Evolutionary conservation across 2,113 vertebrate species (phyloP).

Genomic region (Pedionomus torquatus): DNA sequence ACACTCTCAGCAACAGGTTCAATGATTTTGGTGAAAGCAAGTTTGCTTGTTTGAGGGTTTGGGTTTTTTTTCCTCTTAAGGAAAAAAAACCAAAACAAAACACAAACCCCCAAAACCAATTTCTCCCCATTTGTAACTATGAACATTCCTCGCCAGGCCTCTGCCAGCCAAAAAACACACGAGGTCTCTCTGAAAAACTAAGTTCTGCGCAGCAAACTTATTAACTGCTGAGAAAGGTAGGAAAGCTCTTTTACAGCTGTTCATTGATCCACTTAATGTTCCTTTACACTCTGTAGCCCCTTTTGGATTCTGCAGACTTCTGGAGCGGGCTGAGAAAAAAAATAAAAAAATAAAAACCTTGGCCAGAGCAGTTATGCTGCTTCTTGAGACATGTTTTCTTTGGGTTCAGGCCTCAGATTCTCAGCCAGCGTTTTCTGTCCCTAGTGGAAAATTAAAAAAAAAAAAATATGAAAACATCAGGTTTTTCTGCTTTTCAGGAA

Average conservation of each 20-base stretch:
- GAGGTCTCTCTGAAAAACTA: constrained; percentile 11
- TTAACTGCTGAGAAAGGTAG: constrained; percentile 46
- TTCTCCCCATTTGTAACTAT: not conserved
- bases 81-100: not conserved
- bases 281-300: not conserved
- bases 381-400: constrained; percentile 40
- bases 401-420: constrained; percentile 3
- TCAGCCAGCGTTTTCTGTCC: not conserved
- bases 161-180: constrained; percentile 50
- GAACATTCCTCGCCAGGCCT: not conserved
- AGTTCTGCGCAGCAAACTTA: not conserved
- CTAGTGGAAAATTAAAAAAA: not conserved
- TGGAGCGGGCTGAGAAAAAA: not conserved
- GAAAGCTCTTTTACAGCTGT: constrained; percentile 44
- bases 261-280: not conserved
- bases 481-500: constrained; percentile 49
- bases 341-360: not conserved
- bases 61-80: not conserved
- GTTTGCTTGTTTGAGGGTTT: not conserved
- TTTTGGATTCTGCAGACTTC: not conserved
- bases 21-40: not conserved
- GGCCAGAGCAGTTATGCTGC: not conserved
- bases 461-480: not conserved
- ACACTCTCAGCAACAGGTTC: not conserved
- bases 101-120: no score